phyloP scores from a whole-genome alignment of 37 sponge, comb jelly and placozoan species.

The Axinella damicornis region DNA sequence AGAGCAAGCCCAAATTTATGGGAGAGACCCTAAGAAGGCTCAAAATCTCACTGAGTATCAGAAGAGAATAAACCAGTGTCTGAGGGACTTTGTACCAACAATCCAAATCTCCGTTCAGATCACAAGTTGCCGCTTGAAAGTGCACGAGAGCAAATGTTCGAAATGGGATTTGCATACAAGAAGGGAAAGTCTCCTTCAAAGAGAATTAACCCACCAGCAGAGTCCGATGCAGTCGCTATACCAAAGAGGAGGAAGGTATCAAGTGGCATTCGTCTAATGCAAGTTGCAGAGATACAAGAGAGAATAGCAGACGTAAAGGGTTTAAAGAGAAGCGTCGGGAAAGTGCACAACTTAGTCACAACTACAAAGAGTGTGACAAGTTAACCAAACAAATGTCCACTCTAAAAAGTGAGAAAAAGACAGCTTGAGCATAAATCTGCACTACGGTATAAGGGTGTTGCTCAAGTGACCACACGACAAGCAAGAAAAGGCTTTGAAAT shows the following conservation, averaged over 20 bases:
- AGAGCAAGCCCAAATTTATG: too few relatives aligned
- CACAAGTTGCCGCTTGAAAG: background rate
- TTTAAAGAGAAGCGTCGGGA: background rate
- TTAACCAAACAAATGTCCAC: constrained; percentile 12
- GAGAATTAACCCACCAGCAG: too few relatives aligned
- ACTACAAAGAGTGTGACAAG: constrained; percentile 29
- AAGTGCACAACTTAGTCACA: background rate
- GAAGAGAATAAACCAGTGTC: too few relatives aligned
- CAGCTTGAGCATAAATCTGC: background rate
- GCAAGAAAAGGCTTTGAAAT: too few relatives aligned
- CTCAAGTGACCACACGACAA: background rate
- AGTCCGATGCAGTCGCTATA: too few relatives aligned
- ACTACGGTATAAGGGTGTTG: too few relatives aligned
- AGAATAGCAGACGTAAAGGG: background rate
- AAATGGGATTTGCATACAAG: constrained; percentile 9
- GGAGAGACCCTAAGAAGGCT: too few relatives aligned
- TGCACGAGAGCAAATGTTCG: background rate
- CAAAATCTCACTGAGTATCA: background rate
- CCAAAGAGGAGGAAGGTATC: background rate
- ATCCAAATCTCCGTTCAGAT: background rate
- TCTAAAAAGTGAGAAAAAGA: background rate
- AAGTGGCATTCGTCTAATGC: background rate
- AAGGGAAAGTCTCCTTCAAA: too few relatives aligned
- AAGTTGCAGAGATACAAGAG: background rate
- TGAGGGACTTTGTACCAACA: too few relatives aligned